Evolutionary conservation across 2,113 vertebrate genomes (phyloP).

Genomic region (Plectropomus leopardus): DNA sequence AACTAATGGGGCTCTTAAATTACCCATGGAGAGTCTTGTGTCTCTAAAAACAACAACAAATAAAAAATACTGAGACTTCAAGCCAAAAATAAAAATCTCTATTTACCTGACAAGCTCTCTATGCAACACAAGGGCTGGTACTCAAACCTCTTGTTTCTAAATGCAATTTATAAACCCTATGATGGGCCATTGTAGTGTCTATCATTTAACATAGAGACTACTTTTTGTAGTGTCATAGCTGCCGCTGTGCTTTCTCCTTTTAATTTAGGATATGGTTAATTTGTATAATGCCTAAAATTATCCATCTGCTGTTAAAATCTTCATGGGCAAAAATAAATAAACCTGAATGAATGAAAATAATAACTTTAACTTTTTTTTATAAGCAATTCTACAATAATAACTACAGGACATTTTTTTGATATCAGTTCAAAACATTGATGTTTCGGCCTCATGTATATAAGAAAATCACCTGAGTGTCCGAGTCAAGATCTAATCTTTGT

Average conservation of each 20-base stretch:
- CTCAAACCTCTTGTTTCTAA: neutral
- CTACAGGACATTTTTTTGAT: too few relatives aligned
- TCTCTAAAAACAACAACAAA: too few relatives aligned
- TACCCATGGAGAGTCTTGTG: too few relatives aligned
- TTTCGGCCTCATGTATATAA: neutral
- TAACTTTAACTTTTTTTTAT: slow-evolving; percentile 10
- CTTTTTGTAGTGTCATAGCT: neutral
- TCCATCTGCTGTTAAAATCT: slow-evolving; percentile 40
- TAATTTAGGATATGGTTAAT: slow-evolving; percentile 6
- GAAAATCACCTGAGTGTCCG: slow-evolving; percentile 5
- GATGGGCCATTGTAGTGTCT: neutral
- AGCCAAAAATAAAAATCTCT: too few relatives aligned
- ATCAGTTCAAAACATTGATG: neutral
- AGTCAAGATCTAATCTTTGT: slow-evolving; percentile 17
- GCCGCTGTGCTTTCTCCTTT: neutral
- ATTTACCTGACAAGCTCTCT: too few relatives aligned
- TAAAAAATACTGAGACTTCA: too few relatives aligned
- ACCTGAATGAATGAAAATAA: slow-evolving; percentile 8
- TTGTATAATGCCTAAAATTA: slow-evolving; percentile 28
- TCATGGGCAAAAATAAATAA: slow-evolving; percentile 13
- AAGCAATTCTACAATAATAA: slow-evolving; percentile 1
- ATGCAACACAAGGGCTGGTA: neutral
- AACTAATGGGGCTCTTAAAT: too few relatives aligned
- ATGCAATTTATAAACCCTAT: neutral
- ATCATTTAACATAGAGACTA: neutral